Evolutionary conservation across 2,797 vertebrate species (phyloP).

Genomic region (Champsocephalus gunnari): DNA sequence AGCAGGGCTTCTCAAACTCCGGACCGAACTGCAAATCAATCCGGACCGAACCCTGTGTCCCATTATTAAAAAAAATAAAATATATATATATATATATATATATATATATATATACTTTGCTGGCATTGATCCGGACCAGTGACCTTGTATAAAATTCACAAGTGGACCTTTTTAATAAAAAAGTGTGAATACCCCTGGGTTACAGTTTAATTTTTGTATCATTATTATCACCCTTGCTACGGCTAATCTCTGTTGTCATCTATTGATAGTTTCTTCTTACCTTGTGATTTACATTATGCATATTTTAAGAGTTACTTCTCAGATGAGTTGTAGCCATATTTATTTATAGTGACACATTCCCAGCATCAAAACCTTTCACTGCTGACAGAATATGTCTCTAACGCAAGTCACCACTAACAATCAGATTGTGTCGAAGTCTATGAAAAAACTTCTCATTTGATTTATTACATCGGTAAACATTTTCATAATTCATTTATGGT

Average conservation of each 20-base stretch:
- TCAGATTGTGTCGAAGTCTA: not conserved
- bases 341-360: conserved; percentile 41
- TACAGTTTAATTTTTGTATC: conserved; percentile 25
- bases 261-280: conserved; percentile 17
- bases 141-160: too few species aligned
- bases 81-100: too few species aligned
- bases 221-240: conserved; percentile 33
- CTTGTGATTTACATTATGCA: conserved; percentile 53
- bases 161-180: too few species aligned
- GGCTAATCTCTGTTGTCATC: conserved; percentile 33
- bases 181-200: not conserved
- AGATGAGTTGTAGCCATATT: conserved; percentile 37
- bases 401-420: not conserved
- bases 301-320: conserved; percentile 47
- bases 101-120: too few species aligned
- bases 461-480: too few species aligned
- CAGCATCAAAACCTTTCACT: conserved; percentile 38
- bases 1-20: not conserved
- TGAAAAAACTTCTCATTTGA: too few species aligned
- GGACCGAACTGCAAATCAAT: too few species aligned
- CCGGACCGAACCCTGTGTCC: too few species aligned
- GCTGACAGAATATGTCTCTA: conserved; percentile 18
- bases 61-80: too few species aligned
- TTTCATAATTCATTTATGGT: too few species aligned
- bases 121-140: too few species aligned